A percentile compares a stretch with the other conserved stretches of the same genome.
Conservation (phyloP, 1,140 invertebrate species). For the Heterodera schachtii region DNA sequence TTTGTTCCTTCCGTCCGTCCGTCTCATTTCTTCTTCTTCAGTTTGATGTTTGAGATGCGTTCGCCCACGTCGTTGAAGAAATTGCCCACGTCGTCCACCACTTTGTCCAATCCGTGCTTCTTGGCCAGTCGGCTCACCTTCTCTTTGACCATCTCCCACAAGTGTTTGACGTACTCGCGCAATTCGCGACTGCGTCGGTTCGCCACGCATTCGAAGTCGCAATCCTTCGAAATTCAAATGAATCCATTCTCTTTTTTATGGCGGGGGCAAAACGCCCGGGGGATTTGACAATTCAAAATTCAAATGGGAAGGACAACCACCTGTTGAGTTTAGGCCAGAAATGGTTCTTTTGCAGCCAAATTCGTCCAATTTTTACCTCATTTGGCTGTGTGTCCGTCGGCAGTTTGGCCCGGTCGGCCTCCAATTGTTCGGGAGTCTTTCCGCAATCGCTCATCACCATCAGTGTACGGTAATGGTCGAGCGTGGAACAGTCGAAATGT, state of each 20-base stretch:
- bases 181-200: slow-evolving; percentile 29
- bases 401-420: slow-evolving; percentile 29
- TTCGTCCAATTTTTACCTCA: slow-evolving; percentile 24
- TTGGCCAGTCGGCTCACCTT: slow-evolving; percentile 37
- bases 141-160: slow-evolving; percentile 48
- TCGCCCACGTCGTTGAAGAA: slow-evolving; percentile 24
- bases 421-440: slow-evolving; percentile 30
- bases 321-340: too few species aligned
- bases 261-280: too few species aligned
- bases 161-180: slow-evolving; percentile 42
- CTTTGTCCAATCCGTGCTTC: slow-evolving; percentile 24
- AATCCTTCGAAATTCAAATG: slow-evolving; percentile 30
- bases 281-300: too few species aligned
- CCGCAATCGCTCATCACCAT: slow-evolving; percentile 46
- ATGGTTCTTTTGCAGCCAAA: too few species aligned
- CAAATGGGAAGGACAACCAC: not conserved
- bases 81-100: slow-evolving; percentile 21
- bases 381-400: slow-evolving; percentile 33
- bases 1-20: not conserved
- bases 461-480: slow-evolving; percentile 40
- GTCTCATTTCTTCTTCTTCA: not conserved
- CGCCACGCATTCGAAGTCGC: slow-evolving; percentile 44
- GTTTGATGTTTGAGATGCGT: slow-evolving; percentile 6
- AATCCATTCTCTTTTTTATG: too few species aligned
- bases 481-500: slow-evolving; percentile 50